Evolutionary conservation across 2,888 invertebrate genomes (phyloP), one percentile per base, ranked within the genome.

Genomic region (Meteorus cinctellus): DNA sequence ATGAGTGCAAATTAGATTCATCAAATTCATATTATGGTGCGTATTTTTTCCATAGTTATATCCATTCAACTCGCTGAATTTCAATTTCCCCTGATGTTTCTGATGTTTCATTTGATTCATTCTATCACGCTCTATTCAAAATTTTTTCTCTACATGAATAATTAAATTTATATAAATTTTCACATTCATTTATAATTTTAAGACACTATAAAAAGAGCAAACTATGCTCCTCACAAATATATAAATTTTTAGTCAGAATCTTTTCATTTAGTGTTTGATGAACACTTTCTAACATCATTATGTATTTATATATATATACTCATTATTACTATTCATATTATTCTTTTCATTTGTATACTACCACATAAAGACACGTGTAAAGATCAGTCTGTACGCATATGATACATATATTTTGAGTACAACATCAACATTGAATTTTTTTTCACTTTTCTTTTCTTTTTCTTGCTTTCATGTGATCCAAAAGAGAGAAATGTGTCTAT

Each of bases 381-480:
- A 41, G 34, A 51, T 74, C 74, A 74, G 74, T 70, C 74, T 55
- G 63, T 60, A 12, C 27, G 63, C 34, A 45, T 48, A 63, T 55
- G 19, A 48, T 45, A 19, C 41, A 69, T 68, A 62, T 69, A 63
- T 63, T 34, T 63, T 48, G 24, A 69, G 24, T 69, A 74, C 51
- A 74, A 51, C 19, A 74, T 69, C 45, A 74, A 74, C 69, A 36
- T 63, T 74, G 14, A 69, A 63, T 70, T 62, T 48, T 63, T 62
- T 62, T 41, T 3, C 59, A 27, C 27, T 41, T 12, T 69, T 31
- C 19, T 69, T 70, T 10, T 24, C n/a, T 62, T n/a, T 34, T 71
- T 27, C 24, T 27, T 27, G 8, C 59, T 55, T 31, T 63, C 34
- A 16, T 55, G 24, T 45, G 68, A 68, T 48, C 16, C 16, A 19